Base-by-base conservation (phyloP, 2,888 invertebrate species). In the Sarcophaga carnaria region DNA sequence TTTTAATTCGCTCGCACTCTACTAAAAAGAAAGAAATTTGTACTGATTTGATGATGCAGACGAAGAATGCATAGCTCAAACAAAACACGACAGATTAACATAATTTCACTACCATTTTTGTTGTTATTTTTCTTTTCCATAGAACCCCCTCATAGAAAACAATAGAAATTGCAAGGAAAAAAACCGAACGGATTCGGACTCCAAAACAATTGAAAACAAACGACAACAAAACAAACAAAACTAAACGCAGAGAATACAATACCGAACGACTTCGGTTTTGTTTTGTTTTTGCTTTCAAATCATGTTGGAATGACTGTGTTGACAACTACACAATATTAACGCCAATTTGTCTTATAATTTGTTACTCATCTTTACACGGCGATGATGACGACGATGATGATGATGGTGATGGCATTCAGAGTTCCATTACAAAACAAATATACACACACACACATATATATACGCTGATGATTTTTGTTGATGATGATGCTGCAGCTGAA, bases 331-430 rank as follows among this genome's bases (percentile, higher is more conserved):
- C 84, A 82, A 87, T 87, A 87, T 87, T 77, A 87, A 87, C 87
- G 84, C 84, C 87, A 87, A 87, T 87, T 87, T 87, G 87, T 87
- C 87, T 84, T 82, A 71, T 82, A 87, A 87, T 87, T 87, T 87
- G 87, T 87, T 84, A 79, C 87, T 87, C 84, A 85, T 85, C 84
- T 85, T 76, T 71, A 76, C 71, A 80, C 76, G 76, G 22, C 37
- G 47, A 11, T 45, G 45, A 37, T 37, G 8, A 67, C n/a, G 54
- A n/a, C 2, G 60, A 59, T 45, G 37, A 27, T 22, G 59, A 59
- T 45, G 27, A n/a, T 64, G 14, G 54, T 25, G 62, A 72, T 72
- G 80, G 67, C 81, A 76, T 66, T 74, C 83, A 77, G 37, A 25
- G 25, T 45, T 17, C 17, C 69, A 70, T 25, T 49, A 25, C 11